Evolutionary conservation across 2,113 vertebrate species (phyloP), one percentile per base, ranked within the genome.

Genomic region (Gallinago paraguaiae): DNA sequence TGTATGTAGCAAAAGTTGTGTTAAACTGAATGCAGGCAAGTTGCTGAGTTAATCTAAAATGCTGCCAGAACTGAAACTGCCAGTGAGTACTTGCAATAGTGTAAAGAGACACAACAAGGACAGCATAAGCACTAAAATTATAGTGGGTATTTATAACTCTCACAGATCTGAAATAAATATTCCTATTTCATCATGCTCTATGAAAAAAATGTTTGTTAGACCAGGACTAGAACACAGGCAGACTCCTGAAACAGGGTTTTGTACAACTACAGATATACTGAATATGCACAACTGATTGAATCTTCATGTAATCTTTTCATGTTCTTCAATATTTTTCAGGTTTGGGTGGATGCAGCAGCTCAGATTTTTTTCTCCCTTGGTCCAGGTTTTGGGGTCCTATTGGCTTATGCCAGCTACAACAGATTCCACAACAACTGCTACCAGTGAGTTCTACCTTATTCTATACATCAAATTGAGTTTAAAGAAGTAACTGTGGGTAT

Each of bases 371-470:
- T 99, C 97, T 99, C 99, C 15, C 98, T 99, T 31, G 99, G 99
- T 39, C 99, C 99, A 7, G 99, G 99, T 22, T 99, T 99, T 65
- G 99, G 99, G 3, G 99, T 99, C 31, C 98, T 99, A 7, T 96
- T 99, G 65, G 99, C 99, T 88, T 99, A 99, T 35, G 99, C 99
- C 74, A 99, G 99, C 97, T 99, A 99, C 97, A 99, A 99, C 97
- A 99, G 99, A 11, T 99, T 99, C 97, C 98, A 99, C 97, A 99
- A 99, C 98, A 99, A 99, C 98, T 99, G 99, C 96, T 99, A 99
- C 96, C 99, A 99, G 99, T 99, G 97, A 98, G 98, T 98, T 92
- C 89, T 86, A 41, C 45, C 57, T 92, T 83, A 59, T 59, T 77
- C 53, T 64, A 53, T 12, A 46, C 15, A 5, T 64, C 71, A 90